These are phyloP conservation scores for Sander lucioperca DNA, from an alignment of 2,113 vertebrate genomes.

Conservation along the genomic window DNA sequence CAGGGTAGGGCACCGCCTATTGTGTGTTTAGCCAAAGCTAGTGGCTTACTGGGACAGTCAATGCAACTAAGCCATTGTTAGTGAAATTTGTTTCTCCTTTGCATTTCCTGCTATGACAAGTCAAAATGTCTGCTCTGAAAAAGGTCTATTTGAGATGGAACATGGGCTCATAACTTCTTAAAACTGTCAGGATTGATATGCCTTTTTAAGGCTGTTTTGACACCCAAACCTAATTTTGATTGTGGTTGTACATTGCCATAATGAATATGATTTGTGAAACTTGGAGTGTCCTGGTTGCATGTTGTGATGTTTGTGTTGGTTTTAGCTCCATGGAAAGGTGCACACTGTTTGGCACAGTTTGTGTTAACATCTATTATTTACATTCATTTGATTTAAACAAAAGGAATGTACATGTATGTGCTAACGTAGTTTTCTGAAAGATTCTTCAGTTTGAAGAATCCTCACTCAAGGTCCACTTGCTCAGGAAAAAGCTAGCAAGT, in stretches of 20 bases:
- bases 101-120: neutral
- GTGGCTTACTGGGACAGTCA: neutral
- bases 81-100: neutral
- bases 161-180: neutral
- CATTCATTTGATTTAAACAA: neutral
- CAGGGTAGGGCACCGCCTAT: too few species aligned
- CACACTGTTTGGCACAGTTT: neutral
- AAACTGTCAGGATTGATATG: neutral
- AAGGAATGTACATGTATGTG: neutral
- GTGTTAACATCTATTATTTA: neutral
- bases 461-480: neutral
- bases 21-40: neutral
- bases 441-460: neutral
- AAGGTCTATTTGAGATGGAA: neutral
- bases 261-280: neutral
- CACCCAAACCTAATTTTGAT: neutral
- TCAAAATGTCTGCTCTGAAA: neutral
- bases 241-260: neutral
- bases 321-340: slow-evolving; percentile 21
- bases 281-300: slow-evolving; percentile 34
- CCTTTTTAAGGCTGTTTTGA: neutral
- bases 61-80: neutral
- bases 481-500: neutral
- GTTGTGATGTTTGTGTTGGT: slow-evolving; percentile 28
- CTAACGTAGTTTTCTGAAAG: neutral